These are phyloP conservation scores for Dryas iulia DNA, from an alignment of 1,140 invertebrate genomes.

Conservation along the genomic window DNA sequence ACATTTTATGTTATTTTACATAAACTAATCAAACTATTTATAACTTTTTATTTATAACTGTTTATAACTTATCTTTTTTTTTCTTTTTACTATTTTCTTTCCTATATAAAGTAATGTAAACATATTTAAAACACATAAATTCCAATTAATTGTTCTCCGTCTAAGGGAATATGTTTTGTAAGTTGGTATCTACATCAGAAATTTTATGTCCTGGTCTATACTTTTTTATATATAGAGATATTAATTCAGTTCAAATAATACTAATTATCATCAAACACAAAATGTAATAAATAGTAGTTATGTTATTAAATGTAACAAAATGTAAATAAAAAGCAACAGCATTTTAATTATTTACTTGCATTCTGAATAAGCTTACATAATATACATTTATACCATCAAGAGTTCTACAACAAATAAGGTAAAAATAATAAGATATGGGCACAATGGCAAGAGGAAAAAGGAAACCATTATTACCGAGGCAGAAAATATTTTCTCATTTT, in stretches of 20 bases:
- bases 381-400: background rate
- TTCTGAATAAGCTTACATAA: background rate
- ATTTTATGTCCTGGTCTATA: too few species aligned
- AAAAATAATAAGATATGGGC: background rate
- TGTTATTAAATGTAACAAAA: too few species aligned
- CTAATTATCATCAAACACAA: too few species aligned
- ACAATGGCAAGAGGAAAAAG: background rate
- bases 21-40: background rate
- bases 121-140: too few species aligned
- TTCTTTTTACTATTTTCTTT: background rate
- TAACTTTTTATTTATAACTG: background rate
- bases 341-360: background rate
- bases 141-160: too few species aligned
- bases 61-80: background rate
- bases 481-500: background rate
- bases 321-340: background rate
- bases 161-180: too few species aligned
- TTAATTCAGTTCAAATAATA: too few species aligned
- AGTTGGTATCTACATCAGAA: too few species aligned
- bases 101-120: too few species aligned
- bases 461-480: background rate
- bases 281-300: too few species aligned
- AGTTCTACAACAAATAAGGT: background rate
- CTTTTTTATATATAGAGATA: too few species aligned
- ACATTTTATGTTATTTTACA: background rate